These are phyloP conservation scores for Hypsopygia costalis DNA, from an alignment of 2,888 invertebrate genomes.

Conservation along the genomic window DNA sequence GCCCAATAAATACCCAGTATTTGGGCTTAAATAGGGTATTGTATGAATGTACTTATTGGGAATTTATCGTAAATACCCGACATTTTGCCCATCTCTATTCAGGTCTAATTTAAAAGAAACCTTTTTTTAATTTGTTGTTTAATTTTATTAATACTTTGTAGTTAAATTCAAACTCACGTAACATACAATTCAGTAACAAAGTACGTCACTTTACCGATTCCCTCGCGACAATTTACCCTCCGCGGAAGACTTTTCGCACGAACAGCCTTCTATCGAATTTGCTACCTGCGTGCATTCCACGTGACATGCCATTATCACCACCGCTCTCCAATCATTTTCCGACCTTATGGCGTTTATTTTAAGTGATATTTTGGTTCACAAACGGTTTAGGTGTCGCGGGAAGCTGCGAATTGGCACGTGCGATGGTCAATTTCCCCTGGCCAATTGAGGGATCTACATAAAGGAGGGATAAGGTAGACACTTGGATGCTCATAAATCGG, in stretches of 20 bases:
- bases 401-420: conserved; percentile 37
- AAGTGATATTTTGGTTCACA: conserved; percentile 15
- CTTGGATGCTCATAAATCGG: conserved; percentile 14
- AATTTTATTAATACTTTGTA: too few relatives aligned
- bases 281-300: conserved; percentile 30
- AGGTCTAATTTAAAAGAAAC: too few relatives aligned
- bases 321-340: conserved; percentile 14
- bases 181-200: not conserved
- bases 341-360: conserved; percentile 21
- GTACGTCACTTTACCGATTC: conserved; percentile 20
- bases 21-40: too few relatives aligned
- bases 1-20: too few relatives aligned
- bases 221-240: conserved; percentile 50
- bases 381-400: conserved; percentile 14
- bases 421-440: conserved; percentile 47
- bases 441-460: conserved; percentile 21
- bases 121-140: too few relatives aligned
- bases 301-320: conserved; percentile 26
- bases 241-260: conserved; percentile 55
- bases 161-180: too few relatives aligned
- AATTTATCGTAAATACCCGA: too few relatives aligned
- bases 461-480: conserved; percentile 14
- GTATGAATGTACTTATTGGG: too few relatives aligned
- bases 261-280: conserved; percentile 47
- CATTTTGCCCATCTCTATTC: too few relatives aligned